Evolutionary conservation across 2,797 vertebrate genomes (phyloP), one percentile per base, ranked within the genome.

Genomic region (Acipenser transmontanus): DNA sequence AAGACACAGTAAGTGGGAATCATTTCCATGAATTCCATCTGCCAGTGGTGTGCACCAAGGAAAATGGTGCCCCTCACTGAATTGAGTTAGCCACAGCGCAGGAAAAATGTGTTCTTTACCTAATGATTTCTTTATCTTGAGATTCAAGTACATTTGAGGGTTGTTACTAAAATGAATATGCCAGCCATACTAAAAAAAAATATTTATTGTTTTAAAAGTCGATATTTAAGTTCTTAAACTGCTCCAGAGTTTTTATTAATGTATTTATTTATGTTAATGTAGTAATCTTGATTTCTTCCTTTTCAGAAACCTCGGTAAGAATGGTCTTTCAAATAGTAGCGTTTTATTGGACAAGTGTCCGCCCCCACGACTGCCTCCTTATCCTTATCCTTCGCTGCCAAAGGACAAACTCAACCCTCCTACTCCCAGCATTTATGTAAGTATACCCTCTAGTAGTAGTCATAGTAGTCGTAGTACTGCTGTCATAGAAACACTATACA

Each of bases 331-430:
- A 72, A 95, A 87, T 69, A 98, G 92, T 93, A 95, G 92, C 88
- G 87, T 98, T 88, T 89, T 98, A 76, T 83, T 98, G 88, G 97
- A 97, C 85, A 96, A 95, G 87, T 97, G 95, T 84, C 96, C 95
- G 59, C 97, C 96, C 71, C 97, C 97, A 63, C 90, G 93, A 69
- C 91, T 94, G 73, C 95, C 95, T 1, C 82, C 87, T 73, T 84
- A 91, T 51, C 97, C 96, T 0, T 92, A 93, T 74, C 96, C 96
- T 83, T 83, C 91, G 70, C 91, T 97, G 92, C 93, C 94, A 90
- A 98, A 97, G 91, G 96, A 99, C 88, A 99, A 98, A 77, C 89
- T 99, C 80, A 98, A 99, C 82, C 96, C 97, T 76, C 96, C 96
- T 64, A 98, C 96, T 54, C 97, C 97, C 82, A 98, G 96, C 88